Base-by-base conservation (phyloP, 2,113 vertebrate species). In the Psophia crepitans region DNA sequence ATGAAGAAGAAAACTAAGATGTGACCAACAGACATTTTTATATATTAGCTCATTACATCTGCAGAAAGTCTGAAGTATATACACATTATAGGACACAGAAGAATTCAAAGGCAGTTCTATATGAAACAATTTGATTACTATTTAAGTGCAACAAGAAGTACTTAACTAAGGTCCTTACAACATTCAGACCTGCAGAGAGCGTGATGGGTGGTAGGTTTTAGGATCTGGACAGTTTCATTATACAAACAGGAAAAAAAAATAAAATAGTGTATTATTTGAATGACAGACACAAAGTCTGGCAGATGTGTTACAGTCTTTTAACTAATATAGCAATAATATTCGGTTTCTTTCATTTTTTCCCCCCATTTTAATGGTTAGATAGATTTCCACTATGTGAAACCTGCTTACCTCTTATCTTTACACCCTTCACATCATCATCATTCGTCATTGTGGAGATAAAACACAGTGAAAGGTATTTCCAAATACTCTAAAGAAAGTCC, bases 391-490 rank as follows among this genome's bases (percentile, higher is more conserved):
- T 86, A 41, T 10, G 28, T 58, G 30, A 70, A 79, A 83, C 11
- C 12, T 17, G 54, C 28, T 90, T 61, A 70, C 12, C n/a, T 71
- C 82, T 66, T 91, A 61, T 58, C 85, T 83, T 54, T 37, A 79
- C 32, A 48, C 12, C 21, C 21, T 0, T 0, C 1, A 8, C n/a
- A 39, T 14, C 32, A 71, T 17, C 27, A 86, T 43, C 57, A 83
- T 57, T 65, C 75, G 95, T 79, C 92, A 64, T 0, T 69, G 63
- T 24, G n/a, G 37, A 94, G 75, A 96, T 85, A 89, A 95, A 82
- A 51, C 22, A 81, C 9, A 87, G 57, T n/a, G 66, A 84, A 95
- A 87, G 61, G 70, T 87, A 73, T 91, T 84, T 83, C 87, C 75
- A 92, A 96, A 82, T 53, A 93, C 4, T 28, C 48, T 88, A 28